Percentiles rank a stretch among this genome's conserved stretches.
Conservation (phyloP, 2,113 vertebrate species). For the Hassar affinis region DNA sequence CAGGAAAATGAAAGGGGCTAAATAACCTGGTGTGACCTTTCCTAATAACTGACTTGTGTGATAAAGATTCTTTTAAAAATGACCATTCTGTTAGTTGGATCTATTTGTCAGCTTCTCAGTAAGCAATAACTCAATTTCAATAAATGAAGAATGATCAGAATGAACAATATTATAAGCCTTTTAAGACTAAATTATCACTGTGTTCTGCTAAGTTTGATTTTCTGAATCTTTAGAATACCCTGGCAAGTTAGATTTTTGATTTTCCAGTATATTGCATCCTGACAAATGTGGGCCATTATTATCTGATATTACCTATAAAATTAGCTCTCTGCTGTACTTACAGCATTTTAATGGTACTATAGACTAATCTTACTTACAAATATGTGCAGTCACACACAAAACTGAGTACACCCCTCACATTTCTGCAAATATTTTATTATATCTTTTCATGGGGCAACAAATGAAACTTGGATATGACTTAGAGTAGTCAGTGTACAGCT, state of each 20-base stretch:
- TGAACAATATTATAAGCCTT: not conserved
- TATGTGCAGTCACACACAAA: too few species aligned
- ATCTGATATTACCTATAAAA: not conserved
- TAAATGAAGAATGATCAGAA: not conserved
- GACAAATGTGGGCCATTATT: not conserved
- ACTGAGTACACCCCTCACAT: too few species aligned
- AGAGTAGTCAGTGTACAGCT: too few species aligned
- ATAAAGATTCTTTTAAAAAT: not conserved
- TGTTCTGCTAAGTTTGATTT: not conserved
- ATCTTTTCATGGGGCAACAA: too few species aligned
- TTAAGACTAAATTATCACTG: not conserved
- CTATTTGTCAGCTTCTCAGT: not conserved
- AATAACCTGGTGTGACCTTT: not conserved
- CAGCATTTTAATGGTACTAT: not conserved
- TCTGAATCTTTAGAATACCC: not conserved
- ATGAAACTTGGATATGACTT: too few species aligned
- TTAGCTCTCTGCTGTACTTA: not conserved
- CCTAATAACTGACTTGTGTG: not conserved
- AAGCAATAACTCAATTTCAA: not conserved
- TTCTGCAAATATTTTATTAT: too few species aligned
- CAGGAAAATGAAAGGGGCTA: not conserved
- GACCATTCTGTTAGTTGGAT: not conserved
- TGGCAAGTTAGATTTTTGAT: not conserved
- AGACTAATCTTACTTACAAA: too few species aligned
- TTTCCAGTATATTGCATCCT: not conserved